These are phyloP conservation scores for Phylloscopus whistleri DNA, from an alignment of 2,113 vertebrate species.

Conservation along the genomic window DNA sequence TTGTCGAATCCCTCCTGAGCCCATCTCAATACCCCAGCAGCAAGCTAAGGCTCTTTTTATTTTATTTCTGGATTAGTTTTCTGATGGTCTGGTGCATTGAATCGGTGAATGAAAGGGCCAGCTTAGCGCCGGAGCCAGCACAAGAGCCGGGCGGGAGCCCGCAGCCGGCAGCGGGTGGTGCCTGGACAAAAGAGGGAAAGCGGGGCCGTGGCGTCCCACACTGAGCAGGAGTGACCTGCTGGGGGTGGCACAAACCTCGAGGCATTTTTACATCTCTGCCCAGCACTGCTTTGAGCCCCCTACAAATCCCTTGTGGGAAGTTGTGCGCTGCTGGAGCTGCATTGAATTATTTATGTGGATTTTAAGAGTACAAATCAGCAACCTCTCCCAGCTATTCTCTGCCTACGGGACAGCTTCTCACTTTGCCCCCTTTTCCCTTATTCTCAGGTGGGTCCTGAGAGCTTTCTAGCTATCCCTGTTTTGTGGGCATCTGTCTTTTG, in stretches of 20 bases:
- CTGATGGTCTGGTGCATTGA: conserved; percentile 21
- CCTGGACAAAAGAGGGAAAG: background rate
- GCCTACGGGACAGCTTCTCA: rapidly evolving
- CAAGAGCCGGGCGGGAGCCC: background rate
- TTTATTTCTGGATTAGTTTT: conserved; percentile 20
- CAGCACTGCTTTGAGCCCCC: background rate
- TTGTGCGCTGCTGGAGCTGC: background rate
- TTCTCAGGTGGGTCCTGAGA: background rate
- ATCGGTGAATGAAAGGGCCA: background rate
- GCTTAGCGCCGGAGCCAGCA: background rate
- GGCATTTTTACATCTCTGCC: background rate
- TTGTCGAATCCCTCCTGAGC: background rate
- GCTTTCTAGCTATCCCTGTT: background rate
- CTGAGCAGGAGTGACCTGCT: background rate
- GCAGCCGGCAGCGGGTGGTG: background rate
- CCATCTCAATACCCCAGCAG: background rate
- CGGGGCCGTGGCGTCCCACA: background rate
- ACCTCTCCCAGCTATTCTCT: background rate
- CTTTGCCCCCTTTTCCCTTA: background rate
- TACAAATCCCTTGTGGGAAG: background rate
- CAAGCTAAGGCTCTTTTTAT: background rate
- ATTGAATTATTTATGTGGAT: background rate
- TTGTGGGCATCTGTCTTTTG: background rate
- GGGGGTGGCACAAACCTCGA: background rate
- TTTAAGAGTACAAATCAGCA: background rate